A percentile compares a stretch with the other conserved stretches of the same genome.
Conservation (phyloP, 2,113 vertebrate species). For the Thymallus thymallus region DNA sequence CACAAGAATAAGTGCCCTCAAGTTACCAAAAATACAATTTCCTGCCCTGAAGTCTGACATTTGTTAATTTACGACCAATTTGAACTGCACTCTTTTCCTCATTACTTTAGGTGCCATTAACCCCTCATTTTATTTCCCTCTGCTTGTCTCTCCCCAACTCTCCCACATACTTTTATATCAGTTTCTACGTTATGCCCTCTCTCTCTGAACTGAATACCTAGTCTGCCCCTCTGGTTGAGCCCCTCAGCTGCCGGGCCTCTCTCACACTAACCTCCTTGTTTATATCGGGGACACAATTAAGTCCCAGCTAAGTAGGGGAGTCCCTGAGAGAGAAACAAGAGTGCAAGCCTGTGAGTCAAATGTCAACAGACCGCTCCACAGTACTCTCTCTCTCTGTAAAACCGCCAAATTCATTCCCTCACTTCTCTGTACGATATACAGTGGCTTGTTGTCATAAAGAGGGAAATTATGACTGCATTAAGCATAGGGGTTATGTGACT, state of each 20-base stretch:
- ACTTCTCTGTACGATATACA: slow-evolving; percentile 31
- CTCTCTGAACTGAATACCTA: slow-evolving; percentile 77
- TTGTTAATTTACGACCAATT: no score
- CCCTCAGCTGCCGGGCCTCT: slow-evolving; percentile 84
- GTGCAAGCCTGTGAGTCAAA: slow-evolving; percentile 82
- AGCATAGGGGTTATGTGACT: neutral
- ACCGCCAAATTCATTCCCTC: no score
- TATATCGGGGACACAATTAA: slow-evolving; percentile 87
- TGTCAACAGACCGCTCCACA: slow-evolving; percentile 63
- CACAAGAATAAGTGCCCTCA: no score
- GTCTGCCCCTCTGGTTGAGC: slow-evolving; percentile 77
- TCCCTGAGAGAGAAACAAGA: slow-evolving; percentile 87
- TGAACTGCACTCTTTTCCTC: neutral
- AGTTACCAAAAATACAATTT: no score
- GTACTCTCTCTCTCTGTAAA: slow-evolving; percentile 31
- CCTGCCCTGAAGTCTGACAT: no score
- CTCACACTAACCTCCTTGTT: slow-evolving; percentile 92
- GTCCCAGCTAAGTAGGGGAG: slow-evolving; percentile 81
- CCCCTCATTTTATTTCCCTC: neutral
- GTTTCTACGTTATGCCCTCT: slow-evolving; percentile 72
- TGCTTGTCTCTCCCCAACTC: slow-evolving; percentile 48
- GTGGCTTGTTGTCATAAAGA: slow-evolving; percentile 9
- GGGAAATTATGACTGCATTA: slow-evolving; percentile 19
- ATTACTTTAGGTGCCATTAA: neutral
- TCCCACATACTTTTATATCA: slow-evolving; percentile 66